Evolutionary conservation across 2,888 invertebrate genomes (phyloP), one percentile per base, ranked within the genome.

Genomic region (Drosophila subquinaria): DNA sequence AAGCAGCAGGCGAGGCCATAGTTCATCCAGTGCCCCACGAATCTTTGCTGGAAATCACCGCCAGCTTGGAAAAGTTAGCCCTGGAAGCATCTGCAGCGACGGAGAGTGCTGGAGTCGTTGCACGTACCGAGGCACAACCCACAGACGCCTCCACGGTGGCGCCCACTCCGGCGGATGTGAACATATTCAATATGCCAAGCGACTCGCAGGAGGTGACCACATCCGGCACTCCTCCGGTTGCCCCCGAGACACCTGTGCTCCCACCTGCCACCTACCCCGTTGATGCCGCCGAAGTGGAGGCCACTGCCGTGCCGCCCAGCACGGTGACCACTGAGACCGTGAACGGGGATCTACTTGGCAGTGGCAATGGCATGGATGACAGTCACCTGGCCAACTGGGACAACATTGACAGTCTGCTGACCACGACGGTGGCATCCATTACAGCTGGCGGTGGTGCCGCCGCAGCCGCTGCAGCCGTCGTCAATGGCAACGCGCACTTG

Each of bases 341-440:
- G 2, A 69, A 43, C 15, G 72, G 51, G 4, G 83, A 88, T 35
- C 43, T 73, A 4, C 20, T 76, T 17, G 80, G 67, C 0, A 77
- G 76, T 33, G 79, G 81, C 50, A 81, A 53, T 11, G 81, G 63
- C 1, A 50, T 81, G 13, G 84, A 85, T 56, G 88, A 85, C 11
- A 61, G 59, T 5, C 73, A 73, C 62, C 69, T 80, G 10, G 67
- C 73, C 40, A 88, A 82, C 38, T 93, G 92, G 92, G 93, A 92
- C 17, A 92, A 86, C 67, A 85, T 92, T 10, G 92, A 93, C 55
- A 88, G 88, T 45, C 70, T 93, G 36, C 73, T 93, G 15, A 88
- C 91, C 15, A 92, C 86, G 55, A 88, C 88, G 9, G 82, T 84
- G 13, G 81, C 88, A 1, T 82, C 91, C 0, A 80, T 80, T 45